A percentile compares a stretch with the other conserved stretches of the same genome.
Conservation (phyloP, 35 echinoderm and acorn worm species). For the Ptychodera flava region DNA sequence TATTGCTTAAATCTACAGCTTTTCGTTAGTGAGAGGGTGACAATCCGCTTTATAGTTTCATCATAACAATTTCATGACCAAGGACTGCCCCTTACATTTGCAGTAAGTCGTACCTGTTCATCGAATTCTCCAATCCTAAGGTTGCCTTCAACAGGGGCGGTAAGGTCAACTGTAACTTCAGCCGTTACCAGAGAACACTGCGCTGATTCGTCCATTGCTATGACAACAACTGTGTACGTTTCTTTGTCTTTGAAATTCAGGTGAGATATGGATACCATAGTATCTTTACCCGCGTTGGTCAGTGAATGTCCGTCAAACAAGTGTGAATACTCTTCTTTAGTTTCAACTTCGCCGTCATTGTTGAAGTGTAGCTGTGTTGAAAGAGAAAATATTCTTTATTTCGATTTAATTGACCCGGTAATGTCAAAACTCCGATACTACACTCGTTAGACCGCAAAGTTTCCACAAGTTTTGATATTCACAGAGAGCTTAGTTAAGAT, state of each 20-base stretch:
- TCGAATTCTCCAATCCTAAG: slow-evolving; percentile 14
- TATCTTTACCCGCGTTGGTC: slow-evolving; percentile 19
- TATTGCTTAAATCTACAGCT: too few relatives aligned
- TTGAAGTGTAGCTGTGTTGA: too few relatives aligned
- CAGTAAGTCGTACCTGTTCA: neutral
- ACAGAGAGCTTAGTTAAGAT: too few relatives aligned
- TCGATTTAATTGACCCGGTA: too few relatives aligned
- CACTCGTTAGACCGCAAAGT: too few relatives aligned
- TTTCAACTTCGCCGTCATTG: too few relatives aligned
- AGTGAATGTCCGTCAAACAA: neutral
- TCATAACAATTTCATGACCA: neutral
- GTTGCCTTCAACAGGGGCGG: slow-evolving; percentile 20
- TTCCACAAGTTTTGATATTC: too few relatives aligned
- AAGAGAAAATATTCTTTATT: too few relatives aligned
- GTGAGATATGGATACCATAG: neutral
- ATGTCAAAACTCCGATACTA: too few relatives aligned
- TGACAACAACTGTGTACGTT: slow-evolving; percentile 14
- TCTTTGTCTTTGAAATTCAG: slow-evolving; percentile 11
- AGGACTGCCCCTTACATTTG: neutral
- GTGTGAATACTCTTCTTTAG: neutral
- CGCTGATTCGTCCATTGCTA: slow-evolving; percentile 25
- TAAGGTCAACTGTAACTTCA: slow-evolving; percentile 23
- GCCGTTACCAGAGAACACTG: slow-evolving; percentile 13
- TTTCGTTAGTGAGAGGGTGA: too few relatives aligned
- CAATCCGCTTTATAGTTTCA: too few relatives aligned